Conservation (phyloP, 2,888 invertebrate genomes). For the Lepidochrysops patricia region DNA sequence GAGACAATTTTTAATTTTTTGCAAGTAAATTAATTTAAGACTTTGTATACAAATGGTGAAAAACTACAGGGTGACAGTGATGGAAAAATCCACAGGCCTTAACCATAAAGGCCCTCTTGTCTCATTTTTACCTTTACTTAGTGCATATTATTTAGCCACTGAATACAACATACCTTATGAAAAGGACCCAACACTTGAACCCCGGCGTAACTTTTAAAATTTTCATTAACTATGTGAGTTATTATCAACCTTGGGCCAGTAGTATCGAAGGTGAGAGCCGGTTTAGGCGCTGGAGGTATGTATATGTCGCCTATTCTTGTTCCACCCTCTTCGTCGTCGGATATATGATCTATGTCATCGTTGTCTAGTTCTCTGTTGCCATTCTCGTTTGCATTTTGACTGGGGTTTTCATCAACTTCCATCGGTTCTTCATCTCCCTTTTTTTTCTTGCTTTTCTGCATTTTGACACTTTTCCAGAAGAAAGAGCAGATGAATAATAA, state of each 20-base stretch:
- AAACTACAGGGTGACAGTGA: no score
- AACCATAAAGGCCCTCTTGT: no score
- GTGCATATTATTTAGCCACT: no score
- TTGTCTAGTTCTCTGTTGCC: constrained; percentile 25
- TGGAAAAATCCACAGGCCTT: no score
- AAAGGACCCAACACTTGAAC: constrained; percentile 91
- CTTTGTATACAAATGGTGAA: no score
- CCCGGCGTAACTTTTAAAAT: constrained; percentile 98
- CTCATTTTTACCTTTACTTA: no score
- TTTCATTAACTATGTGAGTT: constrained; percentile 89
- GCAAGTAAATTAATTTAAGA: no score
- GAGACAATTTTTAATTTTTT: no score
- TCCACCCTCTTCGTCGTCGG: constrained; percentile 80
- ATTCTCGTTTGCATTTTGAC: constrained; percentile 27
- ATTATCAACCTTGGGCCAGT: constrained; percentile 92
- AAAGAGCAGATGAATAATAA: background rate
- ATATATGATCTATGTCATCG: constrained; percentile 57
- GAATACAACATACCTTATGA: constrained; percentile 82
- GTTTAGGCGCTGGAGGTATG: constrained; percentile 85
- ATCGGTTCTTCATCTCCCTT: constrained; percentile 47
- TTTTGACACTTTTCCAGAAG: constrained; percentile 20
- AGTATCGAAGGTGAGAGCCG: constrained; percentile 80
- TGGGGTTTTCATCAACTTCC: constrained; percentile 49
- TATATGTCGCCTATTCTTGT: constrained; percentile 86
- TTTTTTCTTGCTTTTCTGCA: constrained; percentile 46